Base-by-base conservation (phyloP, 1,140 invertebrate species). In the Euglossa dilemma region DNA sequence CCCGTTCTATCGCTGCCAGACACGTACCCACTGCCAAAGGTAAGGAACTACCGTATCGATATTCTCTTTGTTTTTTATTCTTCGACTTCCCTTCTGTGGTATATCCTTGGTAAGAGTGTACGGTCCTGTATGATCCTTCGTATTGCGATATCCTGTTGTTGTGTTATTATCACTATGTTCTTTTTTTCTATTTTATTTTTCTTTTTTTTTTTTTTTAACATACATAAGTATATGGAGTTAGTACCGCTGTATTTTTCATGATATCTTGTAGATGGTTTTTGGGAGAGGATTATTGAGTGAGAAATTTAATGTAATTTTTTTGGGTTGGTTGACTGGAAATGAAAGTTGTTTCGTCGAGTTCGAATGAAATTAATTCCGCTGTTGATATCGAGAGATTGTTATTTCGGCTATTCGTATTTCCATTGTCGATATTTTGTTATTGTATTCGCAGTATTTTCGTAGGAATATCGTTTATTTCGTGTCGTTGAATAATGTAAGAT, bases 21-120 rank as follows among this genome's bases (percentile, higher is more conserved):
- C 80, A 93, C 92, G 47, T 94, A 94, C 80, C 93, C 94, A 91
- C 90, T 94, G 91, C 93, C 94, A 91, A 93, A 94, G 93, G 93
- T 94, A 91, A 90, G 84, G n/a, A 57, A 0, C 1, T 47, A 52
- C 0, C 43, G 18, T 72, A 74, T 74, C 43, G n/a, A 11, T 59
- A 45, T 25, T 74, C 28, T 71, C 50, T 47, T 47, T n/a, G 50
- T 50, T n/a, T 69, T 47, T 70, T 9, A 20, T 7, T 6, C 28
- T 52, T n/a, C 36, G n/a, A 47, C 63, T 20, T 25, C n/a, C 20
- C 18, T 20, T 25, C 56, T 71, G 23, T 52, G 25, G 11, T 61
- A 56, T 57, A 43, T 59, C 25, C 72, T 28, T 63, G 23, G 23
- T 81, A 54, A 28, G 45, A 59, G 23, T 69, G 45, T 54, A 71